A percentile compares a stretch with the other conserved stretches of the same genome.
Evolutionary conservation across 2,797 vertebrate species (phyloP).

Genomic region (Pseudocheirus occidentalis): DNA sequence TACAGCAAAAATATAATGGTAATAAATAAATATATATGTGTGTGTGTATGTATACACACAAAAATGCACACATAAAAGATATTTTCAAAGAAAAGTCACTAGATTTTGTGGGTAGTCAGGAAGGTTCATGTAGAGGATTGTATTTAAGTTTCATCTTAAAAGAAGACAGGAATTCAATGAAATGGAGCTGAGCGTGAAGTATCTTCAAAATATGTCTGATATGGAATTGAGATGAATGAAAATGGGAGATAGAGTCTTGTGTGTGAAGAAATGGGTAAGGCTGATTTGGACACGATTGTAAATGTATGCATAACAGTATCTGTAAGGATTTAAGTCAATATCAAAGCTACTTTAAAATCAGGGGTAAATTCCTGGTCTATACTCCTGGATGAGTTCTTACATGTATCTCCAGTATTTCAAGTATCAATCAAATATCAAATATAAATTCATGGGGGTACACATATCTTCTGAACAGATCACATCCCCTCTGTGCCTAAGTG

Average conservation of each 20-base stretch:
- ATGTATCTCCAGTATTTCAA: not conserved
- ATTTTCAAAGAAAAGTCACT: not conserved
- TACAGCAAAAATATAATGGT: not conserved
- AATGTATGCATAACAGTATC: slow-evolving; percentile 10
- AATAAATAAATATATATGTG: no score
- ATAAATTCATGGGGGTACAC: not conserved
- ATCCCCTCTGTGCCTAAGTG: not conserved
- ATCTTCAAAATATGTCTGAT: not conserved
- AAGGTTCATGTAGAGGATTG: not conserved
- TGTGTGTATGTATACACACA: not conserved
- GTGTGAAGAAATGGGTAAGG: not conserved
- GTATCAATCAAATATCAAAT: no score
- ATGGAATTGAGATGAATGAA: not conserved
- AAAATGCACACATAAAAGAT: not conserved
- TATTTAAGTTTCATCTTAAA: not conserved
- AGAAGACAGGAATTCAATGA: not conserved
- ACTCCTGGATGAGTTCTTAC: not conserved
- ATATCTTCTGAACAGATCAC: not conserved
- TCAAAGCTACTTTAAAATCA: slow-evolving; percentile 13
- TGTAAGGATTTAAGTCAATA: slow-evolving; percentile 24
- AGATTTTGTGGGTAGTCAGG: not conserved
- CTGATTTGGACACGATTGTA: not conserved
- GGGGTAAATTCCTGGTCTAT: not conserved
- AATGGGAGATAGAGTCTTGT: not conserved
- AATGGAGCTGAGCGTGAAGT: not conserved